These are phyloP conservation scores for Puffinus mauretanicus DNA, from an alignment of 2,113 vertebrate species.

Conservation along the genomic window DNA sequence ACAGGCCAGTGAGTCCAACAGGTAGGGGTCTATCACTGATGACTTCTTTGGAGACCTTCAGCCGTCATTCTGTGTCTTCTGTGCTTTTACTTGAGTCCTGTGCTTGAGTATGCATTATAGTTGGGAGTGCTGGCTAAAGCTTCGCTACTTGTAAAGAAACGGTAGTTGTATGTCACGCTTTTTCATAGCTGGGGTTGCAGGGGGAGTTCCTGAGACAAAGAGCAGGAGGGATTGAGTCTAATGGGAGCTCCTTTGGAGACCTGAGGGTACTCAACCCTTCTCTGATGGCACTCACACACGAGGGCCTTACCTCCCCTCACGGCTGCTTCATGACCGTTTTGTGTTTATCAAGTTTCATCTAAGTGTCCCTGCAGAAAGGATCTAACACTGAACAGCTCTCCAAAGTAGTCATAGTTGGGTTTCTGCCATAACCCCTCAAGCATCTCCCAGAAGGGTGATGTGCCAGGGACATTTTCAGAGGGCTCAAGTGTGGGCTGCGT, in stretches of 20 bases:
- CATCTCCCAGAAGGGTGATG: not conserved
- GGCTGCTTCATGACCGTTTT: not conserved
- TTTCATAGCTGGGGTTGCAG: not conserved
- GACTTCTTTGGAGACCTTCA: not conserved
- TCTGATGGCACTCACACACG: fast-evolving
- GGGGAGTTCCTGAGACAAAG: not conserved
- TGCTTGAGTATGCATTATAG: not conserved
- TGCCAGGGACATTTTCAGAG: not conserved
- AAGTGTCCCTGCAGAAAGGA: not conserved
- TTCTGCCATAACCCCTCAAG: not conserved
- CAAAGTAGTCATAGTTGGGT: not conserved
- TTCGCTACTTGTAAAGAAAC: not conserved
- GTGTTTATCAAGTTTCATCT: not conserved
- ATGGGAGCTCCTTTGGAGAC: not conserved
- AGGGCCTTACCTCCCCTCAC: not conserved
- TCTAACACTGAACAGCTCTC: not conserved
- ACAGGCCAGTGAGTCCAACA: not conserved
- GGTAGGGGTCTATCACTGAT: not conserved
- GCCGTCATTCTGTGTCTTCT: not conserved
- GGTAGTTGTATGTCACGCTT: not conserved
- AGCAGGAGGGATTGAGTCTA: not conserved
- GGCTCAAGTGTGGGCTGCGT: fast-evolving
- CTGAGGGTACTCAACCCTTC: not conserved
- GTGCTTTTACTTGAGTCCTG: not conserved
- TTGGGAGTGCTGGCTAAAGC: not conserved